A percentile compares a stretch with the other conserved stretches of the same genome.
Evolutionary conservation across 2,797 vertebrate species (phyloP).

Genomic region (Salarias fasciatus): DNA sequence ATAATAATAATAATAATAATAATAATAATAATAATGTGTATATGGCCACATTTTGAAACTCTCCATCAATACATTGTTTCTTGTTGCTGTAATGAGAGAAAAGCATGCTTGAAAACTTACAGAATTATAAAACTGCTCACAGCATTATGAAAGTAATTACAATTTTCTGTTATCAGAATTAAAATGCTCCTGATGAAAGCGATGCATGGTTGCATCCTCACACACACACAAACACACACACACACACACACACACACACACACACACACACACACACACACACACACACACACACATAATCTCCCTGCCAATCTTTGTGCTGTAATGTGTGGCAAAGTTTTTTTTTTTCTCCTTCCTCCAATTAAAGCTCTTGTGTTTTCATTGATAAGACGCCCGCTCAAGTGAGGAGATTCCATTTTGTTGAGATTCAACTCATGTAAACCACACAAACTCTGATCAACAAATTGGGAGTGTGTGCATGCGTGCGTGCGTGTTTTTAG

Average conservation of each 20-base stretch:
- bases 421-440: constrained; percentile 50
- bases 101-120: constrained; percentile 24
- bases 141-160: constrained; percentile 46
- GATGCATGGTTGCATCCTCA: constrained; percentile 13
- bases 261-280: constrained; percentile 1
- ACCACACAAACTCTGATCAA: constrained; percentile 24
- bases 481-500: no score
- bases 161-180: constrained; percentile 53
- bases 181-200: constrained; percentile 38
- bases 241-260: not conserved
- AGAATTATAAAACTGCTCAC: constrained; percentile 32
- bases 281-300: constrained; percentile 24
- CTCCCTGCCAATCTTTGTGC: constrained; percentile 52
- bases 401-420: constrained; percentile 55
- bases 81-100: constrained; percentile 15
- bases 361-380: constrained; percentile 72
- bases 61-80: constrained; percentile 6
- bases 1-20: constrained; percentile 19
- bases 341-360: constrained; percentile 67
- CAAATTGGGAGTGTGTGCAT: constrained; percentile 24
- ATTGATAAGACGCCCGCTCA: constrained; percentile 66
- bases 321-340: constrained; percentile 59
- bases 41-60: constrained; percentile 6
- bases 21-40: not conserved
- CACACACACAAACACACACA: not conserved